Conservation (phyloP, 2,113 vertebrate genomes). For the Syngnathus floridae region DNA sequence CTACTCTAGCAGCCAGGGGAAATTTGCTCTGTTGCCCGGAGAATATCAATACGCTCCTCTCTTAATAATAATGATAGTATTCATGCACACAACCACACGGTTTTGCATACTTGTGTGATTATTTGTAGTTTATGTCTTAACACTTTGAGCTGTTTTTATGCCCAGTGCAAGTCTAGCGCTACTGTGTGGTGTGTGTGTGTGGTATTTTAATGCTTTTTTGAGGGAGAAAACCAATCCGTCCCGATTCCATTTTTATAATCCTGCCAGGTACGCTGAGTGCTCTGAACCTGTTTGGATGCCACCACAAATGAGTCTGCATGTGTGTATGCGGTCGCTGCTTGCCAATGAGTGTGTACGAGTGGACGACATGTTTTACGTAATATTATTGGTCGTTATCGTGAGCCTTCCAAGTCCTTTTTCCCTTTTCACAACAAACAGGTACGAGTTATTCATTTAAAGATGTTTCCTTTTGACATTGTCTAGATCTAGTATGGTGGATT, state of each 20-base stretch:
- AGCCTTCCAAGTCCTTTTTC: background rate
- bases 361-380: slow-evolving; percentile 6
- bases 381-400: slow-evolving; percentile 1
- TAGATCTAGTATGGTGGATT: slow-evolving; percentile 27
- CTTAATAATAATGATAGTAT: background rate
- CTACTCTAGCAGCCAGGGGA: slow-evolving; percentile 58
- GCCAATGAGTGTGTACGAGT: slow-evolving; percentile 16
- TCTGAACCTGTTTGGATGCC: slow-evolving; percentile 35
- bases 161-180: no score
- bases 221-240: slow-evolving; percentile 27
- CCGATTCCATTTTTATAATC: slow-evolving; percentile 37
- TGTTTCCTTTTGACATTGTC: slow-evolving; percentile 27
- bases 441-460: slow-evolving; percentile 5
- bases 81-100: slow-evolving; percentile 17
- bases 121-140: slow-evolving; percentile 16
- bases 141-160: slow-evolving; percentile 9
- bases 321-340: slow-evolving; percentile 16
- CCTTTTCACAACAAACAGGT: slow-evolving; percentile 8
- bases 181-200: background rate
- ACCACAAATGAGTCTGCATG: slow-evolving; percentile 15
- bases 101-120: slow-evolving; percentile 36
- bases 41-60: slow-evolving; percentile 56
- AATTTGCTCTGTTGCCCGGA: slow-evolving; percentile 48
- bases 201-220: slow-evolving; percentile 7
- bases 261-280: slow-evolving; percentile 20